Evolutionary conservation across 1,140 invertebrate genomes (phyloP).

Genomic region (Eupeodes corollae): DNA sequence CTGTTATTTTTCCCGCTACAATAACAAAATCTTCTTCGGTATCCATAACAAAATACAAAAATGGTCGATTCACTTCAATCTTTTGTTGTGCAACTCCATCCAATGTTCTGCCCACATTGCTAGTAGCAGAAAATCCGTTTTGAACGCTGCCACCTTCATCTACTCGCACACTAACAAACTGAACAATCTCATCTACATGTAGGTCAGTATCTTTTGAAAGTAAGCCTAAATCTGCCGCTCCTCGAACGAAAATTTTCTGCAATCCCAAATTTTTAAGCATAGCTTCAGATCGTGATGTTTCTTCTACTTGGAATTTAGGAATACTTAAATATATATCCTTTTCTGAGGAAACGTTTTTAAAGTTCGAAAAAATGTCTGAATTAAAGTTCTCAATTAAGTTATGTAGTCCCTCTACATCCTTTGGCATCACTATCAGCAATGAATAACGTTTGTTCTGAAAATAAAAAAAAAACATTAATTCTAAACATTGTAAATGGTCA

Average conservation of each 20-base stretch:
- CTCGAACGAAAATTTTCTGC: constrained; percentile 43
- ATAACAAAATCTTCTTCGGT: constrained; percentile 47
- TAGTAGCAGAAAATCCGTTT: constrained; percentile 20
- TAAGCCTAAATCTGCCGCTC: constrained; percentile 44
- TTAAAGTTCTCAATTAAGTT: constrained; percentile 24
- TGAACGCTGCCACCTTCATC: constrained; percentile 38
- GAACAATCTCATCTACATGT: constrained; percentile 48
- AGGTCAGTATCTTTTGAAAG: constrained; percentile 42
- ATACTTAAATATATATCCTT: constrained; percentile 23
- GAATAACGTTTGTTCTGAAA: constrained; percentile 44
- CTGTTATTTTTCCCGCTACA: constrained; percentile 48
- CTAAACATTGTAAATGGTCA: background rate
- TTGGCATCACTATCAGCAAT: constrained; percentile 43
- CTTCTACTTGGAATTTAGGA: constrained; percentile 32
- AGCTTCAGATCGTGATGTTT: constrained; percentile 29
- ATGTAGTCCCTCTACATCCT: constrained; percentile 41
- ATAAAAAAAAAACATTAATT: constrained; percentile 1
- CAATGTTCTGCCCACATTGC: constrained; percentile 15
- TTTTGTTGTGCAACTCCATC: constrained; percentile 24
- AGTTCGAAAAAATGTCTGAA: constrained; percentile 19
- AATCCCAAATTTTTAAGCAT: constrained; percentile 41
- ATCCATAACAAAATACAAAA: constrained; percentile 55
- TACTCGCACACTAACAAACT: constrained; percentile 47
- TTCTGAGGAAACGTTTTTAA: constrained; percentile 8
- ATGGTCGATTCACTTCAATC: constrained; percentile 52